Evolutionary conservation across 1,140 invertebrate genomes (phyloP).

Genomic region (Panagrolaimus sp.): DNA sequence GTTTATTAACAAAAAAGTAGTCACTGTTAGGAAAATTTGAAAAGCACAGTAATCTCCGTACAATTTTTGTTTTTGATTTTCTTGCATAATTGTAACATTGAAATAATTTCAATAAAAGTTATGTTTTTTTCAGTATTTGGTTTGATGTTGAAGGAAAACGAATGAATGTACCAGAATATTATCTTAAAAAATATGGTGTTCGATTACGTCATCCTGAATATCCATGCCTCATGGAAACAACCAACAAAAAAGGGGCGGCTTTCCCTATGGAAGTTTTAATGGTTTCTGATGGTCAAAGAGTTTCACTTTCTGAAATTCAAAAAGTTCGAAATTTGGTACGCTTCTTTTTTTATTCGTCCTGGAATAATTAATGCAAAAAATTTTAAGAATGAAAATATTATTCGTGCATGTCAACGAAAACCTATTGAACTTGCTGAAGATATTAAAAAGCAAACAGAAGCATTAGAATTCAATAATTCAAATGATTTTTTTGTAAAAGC

Average conservation of each 20-base stretch:
- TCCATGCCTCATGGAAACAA: neutral
- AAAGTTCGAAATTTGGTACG: no score
- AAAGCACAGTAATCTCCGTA: no score
- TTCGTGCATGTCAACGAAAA: neutral
- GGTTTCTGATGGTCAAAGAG: neutral
- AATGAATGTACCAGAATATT: neutral
- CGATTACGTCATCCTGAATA: neutral
- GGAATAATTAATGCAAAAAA: no score
- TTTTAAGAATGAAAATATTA: neutral
- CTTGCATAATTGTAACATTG: no score
- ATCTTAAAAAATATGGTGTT: neutral
- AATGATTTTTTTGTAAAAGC: neutral
- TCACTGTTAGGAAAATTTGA: no score
- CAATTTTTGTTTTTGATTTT: no score
- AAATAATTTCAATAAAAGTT: no score
- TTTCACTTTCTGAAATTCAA: neutral
- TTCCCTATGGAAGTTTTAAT: neutral
- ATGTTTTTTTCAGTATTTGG: neutral
- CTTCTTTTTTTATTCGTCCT: no score
- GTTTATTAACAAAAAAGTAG: no score
- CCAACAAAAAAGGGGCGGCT: neutral
- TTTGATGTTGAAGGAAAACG: neutral
- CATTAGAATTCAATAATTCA: neutral
- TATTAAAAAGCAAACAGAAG: neutral
- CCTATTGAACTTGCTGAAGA: neutral